Evolutionary conservation across 2,113 vertebrate genomes (phyloP).

Genomic region (Macquaria ambigua): DNA sequence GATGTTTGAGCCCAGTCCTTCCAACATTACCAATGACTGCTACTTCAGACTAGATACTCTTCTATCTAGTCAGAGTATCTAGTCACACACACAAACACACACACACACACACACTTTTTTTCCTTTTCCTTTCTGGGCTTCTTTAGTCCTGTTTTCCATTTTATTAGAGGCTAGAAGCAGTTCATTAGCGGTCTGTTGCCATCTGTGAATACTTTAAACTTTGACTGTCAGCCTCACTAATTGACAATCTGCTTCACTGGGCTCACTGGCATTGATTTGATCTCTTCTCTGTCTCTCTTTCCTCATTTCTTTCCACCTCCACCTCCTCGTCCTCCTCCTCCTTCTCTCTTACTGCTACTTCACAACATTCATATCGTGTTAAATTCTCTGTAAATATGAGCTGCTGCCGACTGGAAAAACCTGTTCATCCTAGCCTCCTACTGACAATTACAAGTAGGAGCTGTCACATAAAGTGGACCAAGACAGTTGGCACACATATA

Average conservation of each 20-base stretch:
- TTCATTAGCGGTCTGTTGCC: constrained; percentile 60
- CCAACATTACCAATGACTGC: constrained; percentile 31
- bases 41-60: constrained; percentile 27
- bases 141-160: constrained; percentile 36
- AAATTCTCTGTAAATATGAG: not conserved
- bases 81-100: constrained; percentile 2
- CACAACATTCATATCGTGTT: constrained; percentile 1
- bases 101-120: not conserved
- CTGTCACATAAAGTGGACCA: not conserved
- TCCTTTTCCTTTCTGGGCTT: constrained; percentile 10
- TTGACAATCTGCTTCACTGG: constrained; percentile 67
- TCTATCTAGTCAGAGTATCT: not conserved
- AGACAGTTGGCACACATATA: not conserved
- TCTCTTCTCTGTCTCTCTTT: constrained; percentile 53
- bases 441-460: not conserved
- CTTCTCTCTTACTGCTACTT: not conserved
- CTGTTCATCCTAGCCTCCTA: not conserved
- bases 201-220: constrained; percentile 70
- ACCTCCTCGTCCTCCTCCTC: not conserved
- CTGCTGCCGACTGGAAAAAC: not conserved
- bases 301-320: constrained; percentile 26
- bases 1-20: constrained; percentile 39
- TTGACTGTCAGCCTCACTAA: constrained; percentile 66
- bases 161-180: constrained; percentile 51
- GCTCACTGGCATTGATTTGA: constrained; percentile 60